These are phyloP conservation scores for Acanthosepion lycidas DNA, from an alignment of 2,888 invertebrate species.

Conservation along the genomic window DNA sequence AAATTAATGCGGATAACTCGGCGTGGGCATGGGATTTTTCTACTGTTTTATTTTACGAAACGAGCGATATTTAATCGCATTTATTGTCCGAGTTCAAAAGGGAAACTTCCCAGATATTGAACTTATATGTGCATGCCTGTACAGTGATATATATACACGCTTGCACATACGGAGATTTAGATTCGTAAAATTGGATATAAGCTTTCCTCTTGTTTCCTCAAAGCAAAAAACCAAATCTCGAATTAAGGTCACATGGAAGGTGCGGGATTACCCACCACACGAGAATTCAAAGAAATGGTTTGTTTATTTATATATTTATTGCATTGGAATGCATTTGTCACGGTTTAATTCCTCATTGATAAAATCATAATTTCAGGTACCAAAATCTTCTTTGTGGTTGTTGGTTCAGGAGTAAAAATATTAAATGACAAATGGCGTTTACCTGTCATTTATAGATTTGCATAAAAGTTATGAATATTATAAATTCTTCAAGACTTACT, in stretches of 20 bases:
- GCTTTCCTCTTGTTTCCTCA: neutral
- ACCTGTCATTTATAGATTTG: too few species aligned
- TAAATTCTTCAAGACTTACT: too few species aligned
- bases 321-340: too few species aligned
- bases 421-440: neutral
- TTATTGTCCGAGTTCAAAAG: neutral
- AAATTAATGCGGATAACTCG: neutral
- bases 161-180: neutral
- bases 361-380: neutral
- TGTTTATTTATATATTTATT: neutral
- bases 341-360: neutral
- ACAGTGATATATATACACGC: neutral
- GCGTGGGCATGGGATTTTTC: neutral
- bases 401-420: neutral
- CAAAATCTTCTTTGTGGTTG: neutral
- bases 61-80: neutral
- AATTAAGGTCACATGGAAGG: neutral
- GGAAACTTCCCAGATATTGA: too few species aligned
- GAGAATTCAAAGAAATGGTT: neutral
- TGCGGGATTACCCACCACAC: constrained; percentile 14
- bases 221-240: neutral
- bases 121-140: neutral
- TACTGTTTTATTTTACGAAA: neutral
- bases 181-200: neutral
- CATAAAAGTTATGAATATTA: too few species aligned